phyloP scores from a whole-genome alignment of 2,797 vertebrate species.

The Myotis myotis region DNA sequence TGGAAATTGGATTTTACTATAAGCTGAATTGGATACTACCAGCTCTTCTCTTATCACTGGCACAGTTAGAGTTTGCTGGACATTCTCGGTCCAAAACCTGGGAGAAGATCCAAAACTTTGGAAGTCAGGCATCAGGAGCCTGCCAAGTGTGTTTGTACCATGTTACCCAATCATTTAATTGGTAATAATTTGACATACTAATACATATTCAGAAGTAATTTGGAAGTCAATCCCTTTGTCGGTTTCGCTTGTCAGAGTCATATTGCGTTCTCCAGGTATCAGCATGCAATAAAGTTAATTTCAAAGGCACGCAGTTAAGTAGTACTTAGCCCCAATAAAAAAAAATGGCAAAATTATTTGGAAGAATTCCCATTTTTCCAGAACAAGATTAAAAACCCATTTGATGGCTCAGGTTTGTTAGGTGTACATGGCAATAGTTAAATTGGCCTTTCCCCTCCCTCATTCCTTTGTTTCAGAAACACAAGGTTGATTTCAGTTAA shows the following conservation, averaged over 20 bases:
- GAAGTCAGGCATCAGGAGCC: constrained; percentile 53
- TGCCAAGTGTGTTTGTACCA: constrained; percentile 62
- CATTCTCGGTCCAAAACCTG: constrained; percentile 64
- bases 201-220: constrained; percentile 51
- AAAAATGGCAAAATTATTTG: constrained; percentile 36
- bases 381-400: background rate
- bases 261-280: constrained; percentile 16
- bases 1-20: constrained; percentile 59
- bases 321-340: background rate
- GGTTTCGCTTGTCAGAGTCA: background rate
- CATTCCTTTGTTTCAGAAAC: constrained; percentile 15
- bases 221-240: background rate
- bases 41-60: constrained; percentile 57
- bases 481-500: background rate
- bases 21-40: constrained; percentile 44
- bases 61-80: constrained; percentile 72
- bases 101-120: constrained; percentile 59
- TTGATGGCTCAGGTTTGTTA: background rate
- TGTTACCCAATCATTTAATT: constrained; percentile 49
- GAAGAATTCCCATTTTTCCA: background rate
- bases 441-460: background rate
- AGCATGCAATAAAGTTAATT: constrained; percentile 15
- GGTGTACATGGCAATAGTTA: background rate
- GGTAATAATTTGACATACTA: constrained; percentile 34
- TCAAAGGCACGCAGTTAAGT: background rate